Conservation (phyloP, 2,797 vertebrate species). For the Danio tinwini region DNA sequence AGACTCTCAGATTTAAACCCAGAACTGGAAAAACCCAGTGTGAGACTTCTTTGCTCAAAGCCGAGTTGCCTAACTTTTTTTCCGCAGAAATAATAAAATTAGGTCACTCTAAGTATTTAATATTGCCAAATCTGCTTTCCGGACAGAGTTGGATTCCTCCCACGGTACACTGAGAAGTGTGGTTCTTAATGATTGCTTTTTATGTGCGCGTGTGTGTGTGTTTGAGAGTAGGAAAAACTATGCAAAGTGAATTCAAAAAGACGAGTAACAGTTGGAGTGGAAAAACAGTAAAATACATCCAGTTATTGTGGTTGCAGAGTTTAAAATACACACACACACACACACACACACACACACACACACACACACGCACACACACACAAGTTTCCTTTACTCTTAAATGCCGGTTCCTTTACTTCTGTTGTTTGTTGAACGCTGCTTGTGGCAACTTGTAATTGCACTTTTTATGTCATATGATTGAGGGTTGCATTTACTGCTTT, state of each 20-base stretch:
- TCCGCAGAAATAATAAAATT: constrained; percentile 23
- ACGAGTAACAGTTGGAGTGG: constrained; percentile 41
- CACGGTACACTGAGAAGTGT: not conserved
- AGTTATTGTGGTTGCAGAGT: constrained; percentile 37
- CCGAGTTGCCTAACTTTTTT: constrained; percentile 30
- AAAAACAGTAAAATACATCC: constrained; percentile 49
- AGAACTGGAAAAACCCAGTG: constrained; percentile 7
- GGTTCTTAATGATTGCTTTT: not conserved
- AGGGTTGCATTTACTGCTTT: constrained; percentile 69
- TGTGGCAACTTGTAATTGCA: constrained; percentile 76
- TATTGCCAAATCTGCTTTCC: constrained; percentile 15
- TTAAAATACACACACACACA: constrained; percentile 3
- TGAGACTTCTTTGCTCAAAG: constrained; percentile 19
- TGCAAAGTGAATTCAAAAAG: constrained; percentile 47
- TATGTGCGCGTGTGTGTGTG: constrained; percentile 5
- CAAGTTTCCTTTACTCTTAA: constrained; percentile 10
- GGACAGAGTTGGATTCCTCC: constrained; percentile 6
- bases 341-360: too few relatives aligned
- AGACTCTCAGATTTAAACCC: constrained; percentile 63
- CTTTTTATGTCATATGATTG: constrained; percentile 59
- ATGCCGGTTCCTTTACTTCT: constrained; percentile 20
- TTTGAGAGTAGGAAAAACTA: constrained; percentile 47
- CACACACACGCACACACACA: not conserved
- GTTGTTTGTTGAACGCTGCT: constrained; percentile 54
- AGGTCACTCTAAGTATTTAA: constrained; percentile 10